Conservation (phyloP, 1,140 invertebrate genomes). For the Asobara japonica region DNA sequence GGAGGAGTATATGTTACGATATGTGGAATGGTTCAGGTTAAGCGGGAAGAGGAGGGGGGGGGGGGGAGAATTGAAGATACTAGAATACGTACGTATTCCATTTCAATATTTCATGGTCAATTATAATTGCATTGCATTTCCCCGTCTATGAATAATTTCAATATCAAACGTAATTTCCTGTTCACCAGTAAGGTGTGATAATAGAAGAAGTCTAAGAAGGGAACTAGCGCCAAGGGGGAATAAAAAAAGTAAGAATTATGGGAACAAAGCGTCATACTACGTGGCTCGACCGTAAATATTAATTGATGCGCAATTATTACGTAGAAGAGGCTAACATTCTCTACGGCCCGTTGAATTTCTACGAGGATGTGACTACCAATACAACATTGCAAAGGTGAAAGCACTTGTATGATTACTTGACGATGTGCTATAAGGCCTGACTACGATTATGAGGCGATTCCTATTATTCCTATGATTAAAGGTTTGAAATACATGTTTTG, state of each 20-base stretch:
- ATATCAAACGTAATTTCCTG: not conserved
- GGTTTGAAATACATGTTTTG: no score
- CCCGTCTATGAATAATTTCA: not conserved
- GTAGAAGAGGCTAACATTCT: slow-evolving; percentile 29
- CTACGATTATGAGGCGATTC: not conserved
- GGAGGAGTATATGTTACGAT: no score
- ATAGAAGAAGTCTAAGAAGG: not conserved
- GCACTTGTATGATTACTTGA: not conserved
- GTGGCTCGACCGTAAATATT: slow-evolving; percentile 49
- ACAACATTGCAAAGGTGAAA: slow-evolving; percentile 8
- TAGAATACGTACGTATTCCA: not conserved
- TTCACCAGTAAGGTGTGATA: not conserved
- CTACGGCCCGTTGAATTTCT: slow-evolving; percentile 41
- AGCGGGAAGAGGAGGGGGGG: no score
- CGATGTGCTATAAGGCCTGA: not conserved
- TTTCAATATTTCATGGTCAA: not conserved
- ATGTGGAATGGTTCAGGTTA: no score
- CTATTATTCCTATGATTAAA: not conserved
- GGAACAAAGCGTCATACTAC: slow-evolving; percentile 47
- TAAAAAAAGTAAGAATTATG: slow-evolving; percentile 38
- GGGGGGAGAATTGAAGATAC: not conserved
- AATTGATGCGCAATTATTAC: slow-evolving; percentile 50
- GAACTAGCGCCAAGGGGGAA: not conserved
- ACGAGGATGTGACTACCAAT: slow-evolving; percentile 26
- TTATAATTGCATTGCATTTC: not conserved